Evolutionary conservation across 2,113 vertebrate genomes (phyloP), one percentile per base, ranked within the genome.

Genomic region (Setophaga coronata): DNA sequence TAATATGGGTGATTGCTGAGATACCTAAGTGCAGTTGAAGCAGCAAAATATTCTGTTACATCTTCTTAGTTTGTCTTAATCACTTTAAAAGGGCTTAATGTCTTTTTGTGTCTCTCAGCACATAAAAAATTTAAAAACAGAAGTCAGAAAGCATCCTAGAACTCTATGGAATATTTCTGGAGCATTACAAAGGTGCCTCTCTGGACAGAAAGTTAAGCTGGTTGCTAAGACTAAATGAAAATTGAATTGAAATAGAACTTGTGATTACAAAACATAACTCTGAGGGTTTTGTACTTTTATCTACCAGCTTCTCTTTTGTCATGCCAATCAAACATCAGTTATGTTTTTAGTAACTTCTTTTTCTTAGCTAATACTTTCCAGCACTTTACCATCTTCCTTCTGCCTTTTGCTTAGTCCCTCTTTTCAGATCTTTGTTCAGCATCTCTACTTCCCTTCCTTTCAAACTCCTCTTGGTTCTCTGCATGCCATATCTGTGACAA

Each of bases 401-500:
- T 74, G 60, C 43, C 53, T 72, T 80, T 38, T 2, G 6, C 29
- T 84, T 38, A 66, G 14, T 1, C 0, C 11, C 12, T 74, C 56
- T 56, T 89, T 82, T 18, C 81, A 94, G n/a, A 43, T 42, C 84
- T 87, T 71, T 84, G 78, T 56, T 82, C 36, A 51, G 18, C 61
- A 64, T 13, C 8, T 3, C 38, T 36, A 6, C 29, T 82, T 88
- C 38, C 48, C 19, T 58, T 92, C 25, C 34, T 79, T 64, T 74
- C 62, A 82, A 14, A 71, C 5, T 60, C 20, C 14, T 51, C 28
- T 43, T 64, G 40, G 40, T 18, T 72, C 21, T 77, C 67, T 36
- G 43, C 48, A 57, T 1, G 1, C 21, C 0, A 0, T 28, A 47
- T 40, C 48, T 79, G n/a, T 42, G 19, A 40, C 0, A 0, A n/a